phyloP scores from a whole-genome alignment of 2,888 invertebrate genomes.

The Zygaena filipendulae region DNA sequence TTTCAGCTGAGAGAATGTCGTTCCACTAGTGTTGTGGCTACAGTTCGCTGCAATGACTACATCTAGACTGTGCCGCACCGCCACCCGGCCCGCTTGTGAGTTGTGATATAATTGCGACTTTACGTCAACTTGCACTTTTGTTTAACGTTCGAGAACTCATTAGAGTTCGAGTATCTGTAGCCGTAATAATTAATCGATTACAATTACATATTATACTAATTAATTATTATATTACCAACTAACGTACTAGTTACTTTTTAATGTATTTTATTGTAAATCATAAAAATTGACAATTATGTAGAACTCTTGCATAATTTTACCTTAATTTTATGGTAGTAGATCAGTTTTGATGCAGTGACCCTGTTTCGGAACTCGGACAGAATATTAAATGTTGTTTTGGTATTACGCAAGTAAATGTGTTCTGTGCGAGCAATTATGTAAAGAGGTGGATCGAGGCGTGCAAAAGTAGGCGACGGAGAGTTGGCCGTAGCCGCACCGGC shows the following conservation, averaged over 20 bases:
- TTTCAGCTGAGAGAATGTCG: constrained; percentile 43
- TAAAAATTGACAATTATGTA: too few relatives aligned
- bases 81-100: constrained; percentile 24
- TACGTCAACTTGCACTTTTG: constrained; percentile 34
- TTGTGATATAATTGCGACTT: constrained; percentile 31
- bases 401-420: constrained; percentile 51
- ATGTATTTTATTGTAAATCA: too few relatives aligned
- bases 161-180: too few relatives aligned
- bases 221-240: too few relatives aligned
- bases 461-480: constrained; percentile 44
- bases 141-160: too few relatives aligned
- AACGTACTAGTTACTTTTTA: too few relatives aligned
- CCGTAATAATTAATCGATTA: too few relatives aligned
- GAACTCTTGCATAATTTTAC: too few relatives aligned
- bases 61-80: constrained; percentile 22
- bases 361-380: constrained; percentile 36
- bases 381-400: constrained; percentile 48
- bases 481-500: constrained; percentile 23
- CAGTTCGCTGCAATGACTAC: constrained; percentile 20
- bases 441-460: constrained; percentile 44
- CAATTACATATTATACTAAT: too few relatives aligned
- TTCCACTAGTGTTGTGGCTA: constrained; percentile 26
- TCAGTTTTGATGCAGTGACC: constrained; percentile 30
- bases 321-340: too few relatives aligned
- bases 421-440: constrained; percentile 60